Evolutionary conservation across 1,140 invertebrate genomes (phyloP).

Genomic region (Diabrotica undecimpunctata): DNA sequence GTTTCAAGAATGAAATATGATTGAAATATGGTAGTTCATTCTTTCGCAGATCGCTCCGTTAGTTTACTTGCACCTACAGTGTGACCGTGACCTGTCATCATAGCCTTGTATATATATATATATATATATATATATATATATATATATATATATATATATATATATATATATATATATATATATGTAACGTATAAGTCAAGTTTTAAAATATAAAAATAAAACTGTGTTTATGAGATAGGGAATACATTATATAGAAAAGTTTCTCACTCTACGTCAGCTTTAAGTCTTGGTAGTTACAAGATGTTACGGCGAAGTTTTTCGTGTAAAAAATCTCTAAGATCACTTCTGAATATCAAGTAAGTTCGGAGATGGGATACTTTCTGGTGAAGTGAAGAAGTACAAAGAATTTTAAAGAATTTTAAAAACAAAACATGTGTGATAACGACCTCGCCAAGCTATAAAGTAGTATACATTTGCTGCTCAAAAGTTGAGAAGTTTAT

Average conservation of each 20-base stretch:
- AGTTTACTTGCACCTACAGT: too few relatives aligned
- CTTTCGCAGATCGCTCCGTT: too few relatives aligned
- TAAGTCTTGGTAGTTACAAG: constrained; percentile 23
- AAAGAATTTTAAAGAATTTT: constrained; percentile 19
- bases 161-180: too few relatives aligned
- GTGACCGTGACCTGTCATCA: too few relatives aligned
- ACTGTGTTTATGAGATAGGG: not conserved
- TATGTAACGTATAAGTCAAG: not conserved
- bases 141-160: too few relatives aligned
- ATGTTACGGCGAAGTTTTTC: constrained; percentile 27
- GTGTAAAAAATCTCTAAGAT: constrained; percentile 29
- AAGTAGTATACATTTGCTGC: not conserved
- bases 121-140: too few relatives aligned
- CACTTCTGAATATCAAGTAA: constrained; percentile 28
- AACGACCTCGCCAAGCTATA: constrained; percentile 4
- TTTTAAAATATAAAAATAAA: not conserved
- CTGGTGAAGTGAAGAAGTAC: not conserved
- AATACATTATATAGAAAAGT: constrained; percentile 4
- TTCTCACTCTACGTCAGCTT: constrained; percentile 22
- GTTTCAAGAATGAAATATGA: too few relatives aligned
- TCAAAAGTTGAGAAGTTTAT: too few relatives aligned
- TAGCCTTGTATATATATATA: too few relatives aligned
- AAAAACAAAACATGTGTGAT: constrained; percentile 16
- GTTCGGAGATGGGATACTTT: constrained; percentile 19
- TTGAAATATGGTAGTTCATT: too few relatives aligned